Base-by-base conservation (phyloP, 2,113 vertebrate species). In the Passer montanus region DNA sequence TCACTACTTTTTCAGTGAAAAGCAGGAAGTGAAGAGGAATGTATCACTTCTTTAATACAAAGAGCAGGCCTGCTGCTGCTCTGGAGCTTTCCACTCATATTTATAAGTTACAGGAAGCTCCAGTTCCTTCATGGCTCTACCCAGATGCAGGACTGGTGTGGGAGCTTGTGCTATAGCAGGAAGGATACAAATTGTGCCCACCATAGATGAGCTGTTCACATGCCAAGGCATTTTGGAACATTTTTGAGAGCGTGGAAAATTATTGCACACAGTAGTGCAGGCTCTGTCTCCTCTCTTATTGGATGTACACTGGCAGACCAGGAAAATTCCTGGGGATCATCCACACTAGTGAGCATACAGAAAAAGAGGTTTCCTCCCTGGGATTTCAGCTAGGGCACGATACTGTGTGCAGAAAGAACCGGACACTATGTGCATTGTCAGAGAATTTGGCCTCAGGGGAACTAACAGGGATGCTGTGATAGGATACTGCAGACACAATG, bases 371-470 rank as follows among this genome's bases (percentile, higher is more conserved):
- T 94, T 96, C 80, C 80, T 89, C 86, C 52, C 93, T 78, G 83
- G 72, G 75, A 77, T 94, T 90, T 97, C 64, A 87, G 59, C 52
- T 78, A 84, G 72, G 58, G 66, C 76, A 91, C 0, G 8, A 66
- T 76, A 70, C 64, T 68, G 55, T 70, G 44, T 62, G 63, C 73
- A 90, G 90, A 95, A 95, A 89, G 83, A 77, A 84, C 50, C 3
- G 76, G 89, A 92, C 91, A 86, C 91, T 89, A 64, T 92, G 80
- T 95, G 93, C 80, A 87, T 92, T 95, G 86, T 89, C 84, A 90
- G 94, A 96, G 91, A 92, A 92, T 94, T 94, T 94, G 89, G 96
- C 96, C 93, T 89, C 86, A 7, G 91, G 94, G 93, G 83, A 94
- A 68, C 79, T 93, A 89, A 74, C 30, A 39, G 94, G 16, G 83